Base-by-base conservation (phyloP, 2,797 vertebrate genomes). In the Platyrinchus mystaceus region DNA sequence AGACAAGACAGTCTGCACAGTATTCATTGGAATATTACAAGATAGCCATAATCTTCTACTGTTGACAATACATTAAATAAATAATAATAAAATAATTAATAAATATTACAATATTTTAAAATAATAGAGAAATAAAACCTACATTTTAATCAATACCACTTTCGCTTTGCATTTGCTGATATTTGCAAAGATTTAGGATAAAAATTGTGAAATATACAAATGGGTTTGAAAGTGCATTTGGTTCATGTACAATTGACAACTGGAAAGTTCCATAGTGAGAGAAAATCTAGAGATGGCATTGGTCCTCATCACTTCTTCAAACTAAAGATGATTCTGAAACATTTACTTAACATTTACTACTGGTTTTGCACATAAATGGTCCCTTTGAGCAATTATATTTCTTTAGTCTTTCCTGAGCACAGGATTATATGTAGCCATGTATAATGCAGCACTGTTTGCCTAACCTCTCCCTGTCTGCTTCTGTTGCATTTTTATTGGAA, bases 401-500 rank as follows among this genome's bases (percentile, higher is more conserved):
- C 84, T 87, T 91, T 69, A 85, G 55, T 15, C 46, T 90, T 85
- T 92, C 79, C 85, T 64, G 44, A 94, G 27, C 39, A 41, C 27
- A 34, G 13, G 52, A 30, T 39, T 95, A 53, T 32, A 84, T 59
- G 46, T 60, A 68, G 17, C 52, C 74, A 46, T 87, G 76, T 77
- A 89, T 95, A 95, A 96, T 62, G 62, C 17, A 85, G 63, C 41
- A 71, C 50, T 96, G 90, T 94, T 97, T 94, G 47, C 63, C 79
- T 78, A 91, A 88, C 73, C 90, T 92, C 71, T 89, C 90, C 68
- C 52, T 44, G 50, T 77, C 93, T 96, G 84, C 84, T 94, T 95
- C 94, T 89, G 88, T 63, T 95, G 71, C 75, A 96, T 94, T 97
- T 97, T 95, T 76, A 90, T 58, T 97, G 92, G 93, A 94, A 52